A percentile compares a stretch with the other conserved stretches of the same genome.
Conservation (phyloP, 1,140 invertebrate species). For the Meloidogyne hapla region DNA sequence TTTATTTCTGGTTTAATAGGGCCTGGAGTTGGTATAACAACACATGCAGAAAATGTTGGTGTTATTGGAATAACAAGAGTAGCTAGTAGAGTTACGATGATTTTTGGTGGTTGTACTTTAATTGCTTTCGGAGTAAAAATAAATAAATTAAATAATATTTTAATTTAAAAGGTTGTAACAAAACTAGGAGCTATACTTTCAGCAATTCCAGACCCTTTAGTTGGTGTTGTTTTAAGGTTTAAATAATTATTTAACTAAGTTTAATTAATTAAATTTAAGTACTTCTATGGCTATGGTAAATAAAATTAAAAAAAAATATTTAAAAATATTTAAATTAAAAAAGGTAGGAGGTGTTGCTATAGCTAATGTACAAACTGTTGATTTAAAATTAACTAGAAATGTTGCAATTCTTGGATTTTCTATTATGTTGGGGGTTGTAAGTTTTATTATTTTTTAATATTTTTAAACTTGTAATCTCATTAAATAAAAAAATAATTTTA, state of each 20-base stretch:
- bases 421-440: constrained; percentile 64
- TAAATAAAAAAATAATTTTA: too few species aligned
- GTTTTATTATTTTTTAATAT: too few species aligned
- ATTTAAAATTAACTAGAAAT: constrained; percentile 65
- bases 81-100: constrained; percentile 54
- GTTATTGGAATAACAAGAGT: constrained; percentile 45
- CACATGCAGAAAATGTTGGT: constrained; percentile 62
- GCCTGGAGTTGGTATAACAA: constrained; percentile 48
- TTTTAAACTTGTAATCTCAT: too few species aligned
- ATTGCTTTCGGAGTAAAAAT: constrained; percentile 50
- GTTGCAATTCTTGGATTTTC: constrained; percentile 66
- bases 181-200: constrained; percentile 61
- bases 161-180: constrained; percentile 29
- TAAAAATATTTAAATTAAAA: constrained; percentile 25
- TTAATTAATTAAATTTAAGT: too few species aligned
- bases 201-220: constrained; percentile 61
- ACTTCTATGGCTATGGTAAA: constrained; percentile 65
- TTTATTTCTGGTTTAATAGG: constrained; percentile 57
- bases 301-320: constrained; percentile 1
- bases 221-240: constrained; percentile 62
- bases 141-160: constrained; percentile 15
- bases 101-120: constrained; percentile 56
- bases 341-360: constrained; percentile 63
- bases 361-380: constrained; percentile 60
- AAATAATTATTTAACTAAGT: too few species aligned